Evolutionary conservation across 2,888 invertebrate genomes (phyloP).

Genomic region (Ellobium chinense): DNA sequence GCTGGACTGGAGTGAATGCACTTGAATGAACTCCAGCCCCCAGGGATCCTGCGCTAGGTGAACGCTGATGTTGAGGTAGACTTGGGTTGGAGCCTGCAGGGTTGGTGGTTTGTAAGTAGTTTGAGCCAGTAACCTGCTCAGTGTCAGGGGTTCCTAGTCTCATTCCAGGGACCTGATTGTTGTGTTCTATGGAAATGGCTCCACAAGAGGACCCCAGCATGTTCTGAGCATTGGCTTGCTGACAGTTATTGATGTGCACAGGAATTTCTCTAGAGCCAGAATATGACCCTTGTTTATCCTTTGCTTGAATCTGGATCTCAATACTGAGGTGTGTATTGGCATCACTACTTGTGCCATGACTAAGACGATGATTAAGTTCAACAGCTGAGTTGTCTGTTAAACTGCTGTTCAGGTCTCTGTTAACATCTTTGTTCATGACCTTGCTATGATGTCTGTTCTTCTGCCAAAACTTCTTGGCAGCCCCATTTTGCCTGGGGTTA

Average conservation of each 20-base stretch:
- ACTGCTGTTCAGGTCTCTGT: slow-evolving; percentile 69
- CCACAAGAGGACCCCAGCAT: slow-evolving; percentile 36
- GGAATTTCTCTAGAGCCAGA: slow-evolving; percentile 42
- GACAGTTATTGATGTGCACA: slow-evolving; percentile 31
- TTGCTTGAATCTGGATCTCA: slow-evolving; percentile 70
- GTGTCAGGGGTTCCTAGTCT: neutral
- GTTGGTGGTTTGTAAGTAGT: slow-evolving; percentile 29
- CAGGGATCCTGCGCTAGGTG: slow-evolving; percentile 66
- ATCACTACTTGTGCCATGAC: slow-evolving; percentile 64
- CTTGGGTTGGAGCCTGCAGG: slow-evolving; percentile 44
- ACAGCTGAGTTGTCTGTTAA: slow-evolving; percentile 59
- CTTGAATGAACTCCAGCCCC: slow-evolving; percentile 61
- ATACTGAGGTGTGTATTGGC: slow-evolving; percentile 68
- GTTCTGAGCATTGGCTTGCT: slow-evolving; percentile 15
- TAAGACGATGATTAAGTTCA: slow-evolving; percentile 49
- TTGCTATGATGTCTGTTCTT: slow-evolving; percentile 80
- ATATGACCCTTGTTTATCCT: slow-evolving; percentile 47
- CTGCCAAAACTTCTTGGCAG: slow-evolving; percentile 94
- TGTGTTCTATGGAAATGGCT: slow-evolving; percentile 31
- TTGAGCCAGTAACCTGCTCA: slow-evolving; percentile 41
- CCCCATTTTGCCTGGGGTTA: slow-evolving; percentile 95
- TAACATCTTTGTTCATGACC: slow-evolving; percentile 70
- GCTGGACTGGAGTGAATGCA: slow-evolving; percentile 70
- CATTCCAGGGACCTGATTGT: neutral
- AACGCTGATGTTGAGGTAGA: slow-evolving; percentile 57